Base-by-base conservation (phyloP, 2,113 vertebrate genomes). In the Aphyosemion australe region DNA sequence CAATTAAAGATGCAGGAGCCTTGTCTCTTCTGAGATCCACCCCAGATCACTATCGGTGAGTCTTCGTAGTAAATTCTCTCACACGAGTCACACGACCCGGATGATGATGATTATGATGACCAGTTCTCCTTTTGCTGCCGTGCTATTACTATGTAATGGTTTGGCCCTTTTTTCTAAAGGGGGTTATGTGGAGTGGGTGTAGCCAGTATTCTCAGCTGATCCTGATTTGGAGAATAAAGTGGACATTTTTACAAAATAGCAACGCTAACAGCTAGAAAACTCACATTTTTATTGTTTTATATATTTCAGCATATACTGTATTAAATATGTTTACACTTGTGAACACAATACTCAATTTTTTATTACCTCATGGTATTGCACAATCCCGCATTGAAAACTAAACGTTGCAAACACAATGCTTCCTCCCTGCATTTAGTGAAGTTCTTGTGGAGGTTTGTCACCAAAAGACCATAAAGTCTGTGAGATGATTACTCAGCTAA, bases 1-100 rank as follows among this genome's bases (percentile, higher is more conserved):
- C 93, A 94, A 94, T 93, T 94, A 94, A 92, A 94, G 91, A 92
- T 93, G 91, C 93, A 87, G 87, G 82, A 87, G 90, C 89, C 88
- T 80, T 81, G 84, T 90, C 91, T 90, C 90, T 91, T 88, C 83
- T 88, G 90, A 91, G 89, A 91, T 88, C 87, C 88, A 87, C 84
- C 81, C 83, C 78, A 84, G 78, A 83, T 82, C 86, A 83, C 86
- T 86, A 76, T 84, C 86, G 45, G 71, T 20, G 63, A 60, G 70
- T 68, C 59, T 77, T 73, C 75, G 42, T 45, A 45, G 78, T 80
- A 64, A 85, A 80, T 74, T 26, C 83, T 61, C 69, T 71, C 80
- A 59, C 51, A 57, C 71, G 20, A 50, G 74, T 37, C 32, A 6
- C 3, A 26, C 26, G 1, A 26, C 26, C 26, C 26, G 26, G 49